A percentile compares a stretch with the other conserved stretches of the same genome.
phyloP scores from a whole-genome alignment of 2,888 invertebrate genomes.

The Elegia similella region DNA sequence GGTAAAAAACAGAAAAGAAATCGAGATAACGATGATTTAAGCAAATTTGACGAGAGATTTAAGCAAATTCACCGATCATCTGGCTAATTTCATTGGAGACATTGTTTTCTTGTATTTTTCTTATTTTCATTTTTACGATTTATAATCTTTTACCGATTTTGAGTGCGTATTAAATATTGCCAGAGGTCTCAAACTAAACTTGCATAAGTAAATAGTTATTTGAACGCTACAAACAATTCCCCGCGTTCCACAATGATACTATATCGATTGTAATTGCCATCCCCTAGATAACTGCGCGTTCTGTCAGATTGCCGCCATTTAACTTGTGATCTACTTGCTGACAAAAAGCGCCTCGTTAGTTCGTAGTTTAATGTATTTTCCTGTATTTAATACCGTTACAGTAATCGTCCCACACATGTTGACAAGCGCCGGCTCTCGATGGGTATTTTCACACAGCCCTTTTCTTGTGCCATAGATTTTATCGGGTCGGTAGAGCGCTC shows the following conservation, averaged over 20 bases:
- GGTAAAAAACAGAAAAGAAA: too few relatives aligned
- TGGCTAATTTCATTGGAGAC: too few relatives aligned
- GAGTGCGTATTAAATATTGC: too few relatives aligned
- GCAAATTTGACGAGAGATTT: too few relatives aligned
- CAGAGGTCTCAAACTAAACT: too few relatives aligned
- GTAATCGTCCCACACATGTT: constrained; percentile 60
- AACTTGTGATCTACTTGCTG: constrained; percentile 10
- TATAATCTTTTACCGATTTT: too few relatives aligned
- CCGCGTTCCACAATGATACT: background rate
- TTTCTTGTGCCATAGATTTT: constrained; percentile 44
- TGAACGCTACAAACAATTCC: background rate
- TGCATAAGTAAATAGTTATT: background rate
- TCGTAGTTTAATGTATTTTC: constrained; percentile 42
- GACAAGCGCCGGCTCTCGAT: constrained; percentile 48
- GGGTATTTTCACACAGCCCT: constrained; percentile 63
- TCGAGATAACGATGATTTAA: too few relatives aligned
- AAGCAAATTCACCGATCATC: too few relatives aligned
- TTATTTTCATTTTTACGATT: too few relatives aligned
- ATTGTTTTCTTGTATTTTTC: too few relatives aligned
- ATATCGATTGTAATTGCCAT: background rate
- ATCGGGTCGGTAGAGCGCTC: constrained; percentile 3
- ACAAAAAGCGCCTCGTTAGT: constrained; percentile 37
- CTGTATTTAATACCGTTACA: constrained; percentile 53
- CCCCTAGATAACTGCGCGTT: background rate
- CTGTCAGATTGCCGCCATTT: background rate